Evolutionary conservation across 2,888 invertebrate genomes (phyloP).

Genomic region (Pasiphila rectangulata): DNA sequence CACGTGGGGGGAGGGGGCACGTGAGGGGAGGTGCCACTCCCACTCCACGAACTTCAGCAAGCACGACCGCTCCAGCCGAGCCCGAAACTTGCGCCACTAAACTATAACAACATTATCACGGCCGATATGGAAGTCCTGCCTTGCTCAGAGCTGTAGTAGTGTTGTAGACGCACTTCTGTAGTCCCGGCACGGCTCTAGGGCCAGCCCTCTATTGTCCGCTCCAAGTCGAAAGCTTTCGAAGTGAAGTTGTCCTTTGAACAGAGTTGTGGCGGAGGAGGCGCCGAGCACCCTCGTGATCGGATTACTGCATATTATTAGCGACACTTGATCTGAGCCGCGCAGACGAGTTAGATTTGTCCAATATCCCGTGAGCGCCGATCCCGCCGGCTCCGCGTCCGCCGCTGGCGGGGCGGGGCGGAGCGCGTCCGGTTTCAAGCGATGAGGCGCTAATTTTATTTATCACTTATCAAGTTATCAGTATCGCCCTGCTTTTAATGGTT

Average conservation of each 20-base stretch:
- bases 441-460: background rate
- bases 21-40: too few species aligned
- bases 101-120: conserved; percentile 1
- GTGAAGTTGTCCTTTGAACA: background rate
- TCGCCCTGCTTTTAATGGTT: too few species aligned
- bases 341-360: background rate
- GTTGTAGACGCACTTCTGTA: background rate
- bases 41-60: background rate
- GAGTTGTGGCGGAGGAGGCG: too few species aligned
- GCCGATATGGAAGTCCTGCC: too few species aligned
- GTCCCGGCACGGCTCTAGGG: background rate
- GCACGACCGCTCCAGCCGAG: background rate
- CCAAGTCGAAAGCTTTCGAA: background rate
- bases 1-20: too few species aligned
- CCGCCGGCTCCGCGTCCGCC: background rate
- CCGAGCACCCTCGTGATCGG: background rate
- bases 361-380: background rate
- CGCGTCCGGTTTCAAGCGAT: too few species aligned
- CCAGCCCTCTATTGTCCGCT: background rate
- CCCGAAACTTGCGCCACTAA: conserved; percentile 1
- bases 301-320: background rate
- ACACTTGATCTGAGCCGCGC: background rate
- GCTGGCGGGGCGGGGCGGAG: too few species aligned
- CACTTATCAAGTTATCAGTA: too few species aligned
- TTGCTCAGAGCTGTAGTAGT: background rate